A percentile compares a stretch with the other conserved stretches of the same genome.
Conservation (phyloP, 2,888 invertebrate species). For the Rutpela maculata region DNA sequence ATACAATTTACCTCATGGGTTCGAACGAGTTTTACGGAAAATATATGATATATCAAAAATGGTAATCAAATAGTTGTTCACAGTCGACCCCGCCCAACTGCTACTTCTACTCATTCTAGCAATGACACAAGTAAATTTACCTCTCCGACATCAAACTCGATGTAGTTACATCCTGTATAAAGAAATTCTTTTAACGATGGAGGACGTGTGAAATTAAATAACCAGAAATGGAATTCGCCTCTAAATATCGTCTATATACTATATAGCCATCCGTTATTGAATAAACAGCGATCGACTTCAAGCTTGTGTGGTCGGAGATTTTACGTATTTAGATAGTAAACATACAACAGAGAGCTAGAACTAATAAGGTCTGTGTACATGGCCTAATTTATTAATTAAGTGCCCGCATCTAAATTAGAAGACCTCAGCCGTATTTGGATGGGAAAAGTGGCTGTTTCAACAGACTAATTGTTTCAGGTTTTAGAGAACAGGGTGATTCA, state of each 20-base stretch:
- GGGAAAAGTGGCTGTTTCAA: constrained; percentile 41
- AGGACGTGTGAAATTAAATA: neutral
- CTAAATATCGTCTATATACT: neutral
- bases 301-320: constrained; percentile 12
- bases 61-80: too few relatives aligned
- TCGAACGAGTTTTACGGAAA: too few relatives aligned
- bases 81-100: too few relatives aligned
- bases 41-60: too few relatives aligned
- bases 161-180: neutral
- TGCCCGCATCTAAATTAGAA: constrained; percentile 50
- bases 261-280: neutral
- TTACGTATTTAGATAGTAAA: constrained; percentile 5
- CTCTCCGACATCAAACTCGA: too few relatives aligned
- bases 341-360: constrained; percentile 32
- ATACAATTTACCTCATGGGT: too few relatives aligned
- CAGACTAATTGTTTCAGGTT: neutral
- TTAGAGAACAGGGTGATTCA: neutral
- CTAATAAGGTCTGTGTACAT: constrained; percentile 45
- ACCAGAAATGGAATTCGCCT: neutral
- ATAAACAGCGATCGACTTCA: neutral
- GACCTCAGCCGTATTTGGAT: constrained; percentile 43
- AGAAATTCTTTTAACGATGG: neutral
- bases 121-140: too few relatives aligned
- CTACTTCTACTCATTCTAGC: too few relatives aligned
- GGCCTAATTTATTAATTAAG: constrained; percentile 49